Evolutionary conservation across 2,797 vertebrate species (phyloP).

Genomic region (Chelon labrosus): DNA sequence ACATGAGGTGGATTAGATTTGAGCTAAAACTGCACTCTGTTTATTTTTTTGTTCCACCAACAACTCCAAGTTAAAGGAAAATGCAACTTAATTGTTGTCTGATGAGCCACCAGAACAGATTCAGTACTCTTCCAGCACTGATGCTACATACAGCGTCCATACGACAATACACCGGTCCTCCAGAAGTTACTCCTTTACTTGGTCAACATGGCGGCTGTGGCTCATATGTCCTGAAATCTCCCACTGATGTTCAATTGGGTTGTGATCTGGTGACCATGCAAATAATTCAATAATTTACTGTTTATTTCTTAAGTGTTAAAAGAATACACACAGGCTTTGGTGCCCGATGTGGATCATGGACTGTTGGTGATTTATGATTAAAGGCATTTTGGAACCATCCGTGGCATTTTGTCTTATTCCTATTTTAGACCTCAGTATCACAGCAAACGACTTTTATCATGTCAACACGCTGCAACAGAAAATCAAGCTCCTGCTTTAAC

Average conservation of each 20-base stretch:
- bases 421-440: not conserved
- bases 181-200: not conserved
- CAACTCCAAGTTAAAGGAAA: conserved; percentile 11
- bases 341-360: conserved; percentile 56
- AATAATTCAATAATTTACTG: conserved; percentile 15
- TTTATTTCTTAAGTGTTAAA: conserved; percentile 43
- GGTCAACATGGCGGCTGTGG: not conserved
- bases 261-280: not conserved
- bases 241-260: not conserved
- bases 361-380: conserved; percentile 65
- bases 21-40: conserved; percentile 4
- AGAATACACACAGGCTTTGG: conserved; percentile 46
- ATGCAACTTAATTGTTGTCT: not conserved
- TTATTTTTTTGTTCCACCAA: conserved; percentile 10
- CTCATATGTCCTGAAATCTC: not conserved
- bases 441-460: conserved; percentile 4
- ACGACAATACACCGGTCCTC: not conserved
- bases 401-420: conserved; percentile 6
- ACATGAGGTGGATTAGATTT: not conserved
- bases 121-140: not conserved
- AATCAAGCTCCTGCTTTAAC: conserved; percentile 16
- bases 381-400: conserved; percentile 65
- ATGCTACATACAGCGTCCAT: not conserved
- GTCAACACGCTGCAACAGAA: conserved; percentile 16
- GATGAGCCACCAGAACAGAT: not conserved